A percentile compares a stretch with the other conserved stretches of the same genome.
Conservation (phyloP, 2,888 invertebrate species). For the Volucella inflata region DNA sequence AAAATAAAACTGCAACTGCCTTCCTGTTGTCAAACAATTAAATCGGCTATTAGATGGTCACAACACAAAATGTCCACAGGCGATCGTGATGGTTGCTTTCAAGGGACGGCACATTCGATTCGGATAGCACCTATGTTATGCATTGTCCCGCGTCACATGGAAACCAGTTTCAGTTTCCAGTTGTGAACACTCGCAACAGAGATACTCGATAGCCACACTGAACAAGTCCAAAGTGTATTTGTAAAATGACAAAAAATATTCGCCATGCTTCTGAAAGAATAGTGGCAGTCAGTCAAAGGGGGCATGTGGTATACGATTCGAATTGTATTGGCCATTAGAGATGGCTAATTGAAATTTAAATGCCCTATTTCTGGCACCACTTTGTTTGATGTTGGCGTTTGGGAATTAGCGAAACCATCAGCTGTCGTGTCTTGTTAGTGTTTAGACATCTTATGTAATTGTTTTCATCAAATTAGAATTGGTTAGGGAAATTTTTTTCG, state of each 20-base stretch:
- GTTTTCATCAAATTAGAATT: not conserved
- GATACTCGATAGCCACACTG: not conserved
- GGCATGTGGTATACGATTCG: constrained; percentile 20
- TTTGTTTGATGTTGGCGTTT: constrained; percentile 12
- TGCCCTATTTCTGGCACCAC: constrained; percentile 12
- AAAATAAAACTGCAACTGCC: constrained; percentile 19
- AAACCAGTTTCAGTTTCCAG: constrained; percentile 42
- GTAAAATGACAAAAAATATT: constrained; percentile 42
- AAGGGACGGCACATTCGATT: constrained; percentile 6
- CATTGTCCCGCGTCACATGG: constrained; percentile 8
- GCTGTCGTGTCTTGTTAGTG: constrained; percentile 50
- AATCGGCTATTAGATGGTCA: constrained; percentile 55
- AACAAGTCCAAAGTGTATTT: constrained; percentile 5
- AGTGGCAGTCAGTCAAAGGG: not conserved
- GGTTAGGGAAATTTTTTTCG: too few species aligned
- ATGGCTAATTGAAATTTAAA: constrained; percentile 55
- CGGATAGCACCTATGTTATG: too few species aligned
- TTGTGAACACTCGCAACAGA: not conserved
- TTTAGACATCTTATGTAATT: constrained; percentile 21
- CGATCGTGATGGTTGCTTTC: not conserved
- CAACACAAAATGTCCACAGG: constrained; percentile 55
- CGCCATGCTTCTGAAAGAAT: constrained; percentile 46
- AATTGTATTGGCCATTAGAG: constrained; percentile 35
- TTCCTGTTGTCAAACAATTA: constrained; percentile 66
- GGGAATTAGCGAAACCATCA: constrained; percentile 48